Conservation (phyloP, 2,888 invertebrate genomes). For the Plusia festucae region DNA sequence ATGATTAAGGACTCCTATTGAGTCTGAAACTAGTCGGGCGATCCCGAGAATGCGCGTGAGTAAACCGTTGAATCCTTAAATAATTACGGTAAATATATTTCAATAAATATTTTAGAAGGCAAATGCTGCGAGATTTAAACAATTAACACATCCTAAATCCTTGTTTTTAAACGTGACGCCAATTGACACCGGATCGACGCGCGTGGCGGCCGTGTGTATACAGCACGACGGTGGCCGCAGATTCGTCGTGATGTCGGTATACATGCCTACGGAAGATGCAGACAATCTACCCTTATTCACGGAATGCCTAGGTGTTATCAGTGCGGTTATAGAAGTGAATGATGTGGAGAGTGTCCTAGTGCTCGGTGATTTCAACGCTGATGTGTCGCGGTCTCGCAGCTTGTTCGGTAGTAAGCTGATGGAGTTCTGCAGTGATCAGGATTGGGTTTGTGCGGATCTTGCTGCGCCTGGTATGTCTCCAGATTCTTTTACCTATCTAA, state of each 20-base stretch:
- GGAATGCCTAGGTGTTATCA: constrained; percentile 17
- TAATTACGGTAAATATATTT: no score
- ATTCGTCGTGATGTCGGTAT: constrained; percentile 22
- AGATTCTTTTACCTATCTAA: background rate
- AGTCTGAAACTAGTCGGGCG: no score
- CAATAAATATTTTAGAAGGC: no score
- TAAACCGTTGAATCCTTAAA: no score
- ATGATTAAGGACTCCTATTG: no score
- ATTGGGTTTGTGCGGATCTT: constrained; percentile 16
- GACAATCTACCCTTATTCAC: constrained; percentile 23
- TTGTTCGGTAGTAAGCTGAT: constrained; percentile 14
- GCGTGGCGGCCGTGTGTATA: constrained; percentile 23
- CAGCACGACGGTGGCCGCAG: constrained; percentile 6
- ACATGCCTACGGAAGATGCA: no score
- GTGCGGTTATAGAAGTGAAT: constrained; percentile 17
- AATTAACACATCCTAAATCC: no score
- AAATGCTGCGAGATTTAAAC: no score
- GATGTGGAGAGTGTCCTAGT: constrained; percentile 7
- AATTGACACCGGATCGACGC: constrained; percentile 17
- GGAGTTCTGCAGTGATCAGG: no score
- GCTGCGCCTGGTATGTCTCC: background rate
- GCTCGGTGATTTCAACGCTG: constrained; percentile 25
- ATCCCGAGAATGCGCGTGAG: no score
- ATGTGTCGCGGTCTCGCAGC: constrained; percentile 10
- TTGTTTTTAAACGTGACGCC: constrained; percentile 16